Percentiles rank a stretch among this genome's conserved stretches.
phyloP scores from a whole-genome alignment of 2,888 invertebrate genomes.

The Morpho deidamia region DNA sequence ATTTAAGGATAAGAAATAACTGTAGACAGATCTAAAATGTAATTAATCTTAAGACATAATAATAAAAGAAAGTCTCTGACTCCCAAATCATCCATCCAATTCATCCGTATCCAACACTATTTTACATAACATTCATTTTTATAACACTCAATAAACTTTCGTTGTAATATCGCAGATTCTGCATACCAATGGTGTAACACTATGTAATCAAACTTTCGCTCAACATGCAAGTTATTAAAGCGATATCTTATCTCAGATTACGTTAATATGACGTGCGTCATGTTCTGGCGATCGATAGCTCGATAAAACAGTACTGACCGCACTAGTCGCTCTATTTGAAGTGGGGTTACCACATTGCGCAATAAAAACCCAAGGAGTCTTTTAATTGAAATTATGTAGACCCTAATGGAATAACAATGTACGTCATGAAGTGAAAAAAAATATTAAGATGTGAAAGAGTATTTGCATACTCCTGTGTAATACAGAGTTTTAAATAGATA shows the following conservation, averaged over 20 bases:
- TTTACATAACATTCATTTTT: conserved; percentile 4
- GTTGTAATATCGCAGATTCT: not conserved
- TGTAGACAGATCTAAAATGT: too few relatives aligned
- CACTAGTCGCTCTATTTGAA: conserved; percentile 17
- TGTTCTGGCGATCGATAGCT: conserved; percentile 13
- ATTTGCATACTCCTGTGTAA: too few relatives aligned
- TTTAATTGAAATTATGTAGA: too few relatives aligned
- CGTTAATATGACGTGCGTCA: conserved; percentile 11
- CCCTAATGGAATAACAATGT: too few relatives aligned
- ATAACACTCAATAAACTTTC: not conserved
- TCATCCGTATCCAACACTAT: not conserved
- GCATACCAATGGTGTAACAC: conserved; percentile 6
- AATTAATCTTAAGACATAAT: too few relatives aligned
- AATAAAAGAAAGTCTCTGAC: too few relatives aligned
- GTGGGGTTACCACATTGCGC: not conserved
- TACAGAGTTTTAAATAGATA: too few relatives aligned
- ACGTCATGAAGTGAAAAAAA: too few relatives aligned
- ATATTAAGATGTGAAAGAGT: too few relatives aligned
- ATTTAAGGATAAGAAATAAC: too few relatives aligned
- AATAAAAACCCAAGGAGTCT: not conserved
- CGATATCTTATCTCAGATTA: conserved; percentile 16
- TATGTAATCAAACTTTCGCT: conserved; percentile 16
- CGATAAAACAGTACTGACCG: conserved; percentile 14
- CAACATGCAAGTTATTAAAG: conserved; percentile 5
- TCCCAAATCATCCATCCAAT: too few relatives aligned